Base-by-base conservation (phyloP, 2,888 invertebrate species). In the Latrodectus hesperus region DNA sequence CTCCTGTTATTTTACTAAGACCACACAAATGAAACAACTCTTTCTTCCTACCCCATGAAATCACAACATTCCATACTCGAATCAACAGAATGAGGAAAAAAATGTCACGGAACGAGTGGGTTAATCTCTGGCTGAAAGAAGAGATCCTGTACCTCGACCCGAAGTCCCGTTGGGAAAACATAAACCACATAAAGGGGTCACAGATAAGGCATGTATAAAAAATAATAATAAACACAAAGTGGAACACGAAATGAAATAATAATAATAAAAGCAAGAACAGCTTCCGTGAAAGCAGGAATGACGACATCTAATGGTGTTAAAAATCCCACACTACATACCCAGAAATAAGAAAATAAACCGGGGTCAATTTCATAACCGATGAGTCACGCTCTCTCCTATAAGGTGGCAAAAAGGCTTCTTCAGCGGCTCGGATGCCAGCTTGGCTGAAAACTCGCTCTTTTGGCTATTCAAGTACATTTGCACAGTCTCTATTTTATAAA, bases 311-410 rank as follows among this genome's bases (percentile, higher is more conserved):
- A 78, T 78, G 38, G 60, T 74, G 74, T 73, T 73, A 73, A 52
- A 70, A 78, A 78, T 85, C 85, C 85, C 85, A 84, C 84, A 84
- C 72, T 79, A 68, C 60, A 77, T 14, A 9, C 75, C 60, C 16
- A 64, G 14, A 79, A 38, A 49, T 49, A 81, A 82, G 81, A 87
- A 86, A 87, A 87, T 81, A 87, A 81, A 87, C 72, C 70, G 17
- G 86, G 86, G 86, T 87, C 86, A 87, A 77, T 60, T 60, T 12
- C 60, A n/a, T 16, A 60, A n/a, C 72, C 38, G 53, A 81, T 81
- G 81, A 81, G 64, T 81, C 86, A 81, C 77, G 49, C n/a, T 60
- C 60, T 16, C 12, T 16, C 38, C 53, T 75, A 51, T 75, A 87
- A 87, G 86, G 86, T 87, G 86, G 72, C 73, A 78, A 78, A 60